Percentiles rank a stretch among this genome's conserved stretches.
Conservation (phyloP, 2,113 vertebrate genomes). For the Meleagris gallopavo region DNA sequence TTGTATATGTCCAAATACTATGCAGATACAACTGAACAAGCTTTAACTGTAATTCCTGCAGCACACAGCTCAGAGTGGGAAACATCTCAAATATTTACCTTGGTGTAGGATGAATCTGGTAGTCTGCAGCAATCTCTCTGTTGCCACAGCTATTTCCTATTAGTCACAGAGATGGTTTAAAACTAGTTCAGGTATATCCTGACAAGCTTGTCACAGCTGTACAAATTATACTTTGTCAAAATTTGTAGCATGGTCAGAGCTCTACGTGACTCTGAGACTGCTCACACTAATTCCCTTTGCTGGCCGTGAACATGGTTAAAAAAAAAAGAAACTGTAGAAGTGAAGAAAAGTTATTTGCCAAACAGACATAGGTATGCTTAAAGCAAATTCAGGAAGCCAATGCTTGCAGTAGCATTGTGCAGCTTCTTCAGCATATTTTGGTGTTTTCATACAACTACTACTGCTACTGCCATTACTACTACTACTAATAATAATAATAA, state of each 20-base stretch:
- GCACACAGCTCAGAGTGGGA: background rate
- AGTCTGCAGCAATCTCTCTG: background rate
- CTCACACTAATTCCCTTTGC: background rate
- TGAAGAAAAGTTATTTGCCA: background rate
- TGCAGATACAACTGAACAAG: background rate
- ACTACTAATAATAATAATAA: no score
- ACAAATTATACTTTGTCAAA: background rate
- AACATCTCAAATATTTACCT: conserved; percentile 8
- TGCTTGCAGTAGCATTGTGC: background rate
- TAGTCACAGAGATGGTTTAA: background rate
- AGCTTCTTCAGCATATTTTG: background rate
- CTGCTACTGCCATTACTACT: no score
- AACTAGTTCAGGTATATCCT: background rate
- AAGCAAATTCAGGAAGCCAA: background rate
- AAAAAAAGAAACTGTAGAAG: background rate
- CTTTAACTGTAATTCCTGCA: background rate
- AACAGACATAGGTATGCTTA: background rate
- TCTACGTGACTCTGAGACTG: background rate
- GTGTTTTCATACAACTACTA: background rate
- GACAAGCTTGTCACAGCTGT: background rate
- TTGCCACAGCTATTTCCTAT: background rate
- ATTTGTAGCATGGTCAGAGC: background rate
- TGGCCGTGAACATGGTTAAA: background rate
- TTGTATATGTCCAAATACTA: background rate
- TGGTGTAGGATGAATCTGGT: background rate